Percentiles rank a stretch among this genome's conserved stretches.
phyloP scores from a whole-genome alignment of 2,888 invertebrate species.

The Eupithecia vulgata region DNA sequence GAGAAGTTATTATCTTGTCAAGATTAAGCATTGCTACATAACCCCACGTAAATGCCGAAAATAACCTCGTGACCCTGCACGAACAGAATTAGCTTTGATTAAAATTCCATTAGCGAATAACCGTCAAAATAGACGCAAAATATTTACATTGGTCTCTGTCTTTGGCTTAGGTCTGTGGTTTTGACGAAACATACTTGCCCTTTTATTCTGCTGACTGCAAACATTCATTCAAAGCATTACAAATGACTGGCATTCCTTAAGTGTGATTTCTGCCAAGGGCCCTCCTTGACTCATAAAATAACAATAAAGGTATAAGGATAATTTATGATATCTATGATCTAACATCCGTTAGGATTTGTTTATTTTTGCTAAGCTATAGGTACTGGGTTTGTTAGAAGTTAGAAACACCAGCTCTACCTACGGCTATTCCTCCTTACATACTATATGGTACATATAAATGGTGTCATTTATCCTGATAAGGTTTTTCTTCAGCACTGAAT shows the following conservation, averaged over 20 bases:
- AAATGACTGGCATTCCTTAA: neutral
- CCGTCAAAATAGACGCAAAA: constrained; percentile 17
- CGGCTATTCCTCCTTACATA: neutral
- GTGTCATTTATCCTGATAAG: neutral
- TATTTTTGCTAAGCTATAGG: neutral
- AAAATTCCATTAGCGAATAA: constrained; percentile 24
- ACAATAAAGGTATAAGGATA: neutral
- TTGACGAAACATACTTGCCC: neutral
- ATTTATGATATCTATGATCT: neutral
- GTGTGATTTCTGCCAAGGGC: constrained; percentile 14
- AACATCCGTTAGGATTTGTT: constrained; percentile 22
- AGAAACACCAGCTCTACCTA: neutral
- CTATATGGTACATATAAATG: too few relatives aligned
- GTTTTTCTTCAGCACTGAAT: neutral
- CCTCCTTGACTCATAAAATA: constrained; percentile 16
- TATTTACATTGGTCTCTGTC: constrained; percentile 7
- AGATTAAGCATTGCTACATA: neutral
- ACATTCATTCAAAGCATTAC: neutral
- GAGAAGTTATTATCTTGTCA: constrained; percentile 3
- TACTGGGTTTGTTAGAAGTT: neutral
- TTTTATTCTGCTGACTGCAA: neutral
- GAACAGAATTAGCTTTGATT: constrained; percentile 25
- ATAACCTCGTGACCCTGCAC: constrained; percentile 11
- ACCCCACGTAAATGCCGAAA: neutral
- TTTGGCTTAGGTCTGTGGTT: neutral